Evolutionary conservation across 2,888 invertebrate species (phyloP), one percentile per base, ranked within the genome.

Genomic region (Argyresthia albistria): DNA sequence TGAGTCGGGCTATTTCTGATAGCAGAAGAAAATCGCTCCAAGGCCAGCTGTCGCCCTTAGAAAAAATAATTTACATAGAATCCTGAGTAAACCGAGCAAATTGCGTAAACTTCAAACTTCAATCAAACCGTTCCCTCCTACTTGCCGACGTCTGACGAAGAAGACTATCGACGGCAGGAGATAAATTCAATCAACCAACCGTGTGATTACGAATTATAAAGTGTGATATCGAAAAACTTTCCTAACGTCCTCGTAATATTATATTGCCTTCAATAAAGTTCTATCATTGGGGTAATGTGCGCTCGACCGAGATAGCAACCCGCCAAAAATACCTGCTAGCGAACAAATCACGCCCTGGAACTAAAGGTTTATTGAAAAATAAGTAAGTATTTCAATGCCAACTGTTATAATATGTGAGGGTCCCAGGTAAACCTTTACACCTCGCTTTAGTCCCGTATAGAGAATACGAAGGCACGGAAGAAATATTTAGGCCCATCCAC

Each of bases 401-500:
- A 39, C 25, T 25, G 46, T 25, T 25, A 25, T 25, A 35, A 35
- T n/a, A 16, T 35, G 46, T 11, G 25, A 72, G 66, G 70, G 70
- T 66, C 66, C 61, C 69, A 73, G 76, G 76, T 78, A 79, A 80
- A 78, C 73, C 74, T 80, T 69, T 72, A 70, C 76, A 80, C 78
- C 80, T 80, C 78, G 25, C 76, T 61, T 55, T 57, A 69, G 71
- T 62, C 60, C 59, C 60, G 59, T 65, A 69, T 59, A 73, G 61
- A 60, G 76, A 69, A 67, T 69, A 64, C 69, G 68, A 67, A 58
- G 62, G 62, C 69, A n/a, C 67, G 66, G 63, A 64, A 76, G 73
- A 79, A 80, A 77, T 75, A 78, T 80, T 80, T 63, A 77, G 70
- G 72, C 61, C 72, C 67, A 78, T 78, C 73, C 68, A 76, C 74